Conservation (phyloP, 1,140 invertebrate genomes). For the Pseudomyrmex gracilis region DNA sequence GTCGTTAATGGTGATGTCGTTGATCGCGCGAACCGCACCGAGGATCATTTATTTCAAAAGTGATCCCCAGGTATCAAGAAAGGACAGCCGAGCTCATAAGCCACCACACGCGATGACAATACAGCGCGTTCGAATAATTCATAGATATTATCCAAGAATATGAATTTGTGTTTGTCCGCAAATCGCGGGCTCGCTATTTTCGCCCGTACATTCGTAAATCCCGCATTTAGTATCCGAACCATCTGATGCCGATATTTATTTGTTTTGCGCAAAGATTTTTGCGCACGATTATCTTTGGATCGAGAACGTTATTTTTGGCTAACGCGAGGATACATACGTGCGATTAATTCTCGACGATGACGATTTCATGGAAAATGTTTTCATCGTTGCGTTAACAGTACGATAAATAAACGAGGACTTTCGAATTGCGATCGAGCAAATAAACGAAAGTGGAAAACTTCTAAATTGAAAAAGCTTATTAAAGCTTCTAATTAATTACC, state of each 20-base stretch:
- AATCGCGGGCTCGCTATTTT: conserved; percentile 20
- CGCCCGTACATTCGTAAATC: neutral
- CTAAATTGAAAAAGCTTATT: neutral
- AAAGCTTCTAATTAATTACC: too few species aligned
- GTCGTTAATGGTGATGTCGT: conserved; percentile 44
- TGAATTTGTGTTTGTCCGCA: conserved; percentile 36
- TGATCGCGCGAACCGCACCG: conserved; percentile 41
- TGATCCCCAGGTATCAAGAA: conserved; percentile 44
- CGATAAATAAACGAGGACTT: too few species aligned
- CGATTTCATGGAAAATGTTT: neutral
- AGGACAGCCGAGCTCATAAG: conserved; percentile 51
- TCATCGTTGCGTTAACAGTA: neutral
- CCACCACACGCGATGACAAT: conserved; percentile 52
- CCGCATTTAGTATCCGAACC: neutral
- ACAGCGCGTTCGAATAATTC: conserved; percentile 53
- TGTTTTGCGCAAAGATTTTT: neutral
- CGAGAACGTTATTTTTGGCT: neutral
- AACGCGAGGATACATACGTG: neutral
- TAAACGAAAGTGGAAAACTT: neutral
- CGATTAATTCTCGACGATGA: neutral
- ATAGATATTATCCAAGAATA: conserved; percentile 31
- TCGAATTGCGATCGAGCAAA: neutral
- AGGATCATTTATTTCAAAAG: conserved; percentile 48
- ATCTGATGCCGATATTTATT: conserved; percentile 21
- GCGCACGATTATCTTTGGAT: neutral